Evolutionary conservation across 2,888 invertebrate genomes (phyloP), one percentile per base, ranked within the genome.

Genomic region (Scaeva pyrastri): DNA sequence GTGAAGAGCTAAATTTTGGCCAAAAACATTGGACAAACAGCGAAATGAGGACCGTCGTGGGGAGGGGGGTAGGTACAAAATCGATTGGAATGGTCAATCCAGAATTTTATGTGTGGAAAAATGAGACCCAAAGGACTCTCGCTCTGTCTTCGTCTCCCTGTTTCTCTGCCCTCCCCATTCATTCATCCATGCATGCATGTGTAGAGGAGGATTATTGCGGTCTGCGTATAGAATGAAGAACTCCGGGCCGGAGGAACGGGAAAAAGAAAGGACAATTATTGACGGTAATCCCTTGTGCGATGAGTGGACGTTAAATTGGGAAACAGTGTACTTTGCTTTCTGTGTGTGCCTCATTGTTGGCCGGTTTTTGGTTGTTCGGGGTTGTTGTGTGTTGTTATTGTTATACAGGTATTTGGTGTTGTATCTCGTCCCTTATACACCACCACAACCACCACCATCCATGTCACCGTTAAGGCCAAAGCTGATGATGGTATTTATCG

Each of bases 261-360:
- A 7, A 45, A n/a, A 64, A 23, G 19, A 52, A 68, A 48, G 72
- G 64, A 78, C 86, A 86, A 86, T 86, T 86, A 86, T 86, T 82
- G 86, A 86, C 82, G 74, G 64, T 86, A 86, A 86, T 86, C 86
- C 86, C 86, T 41, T 78, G 86, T 86, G 86, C 82, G 82, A 82
- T 86, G 86, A 86, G 82, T 86, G 82, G 86, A 86, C 86, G 86
- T 74, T 82, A 82, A 86, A 86, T 86, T 82, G 77, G 86, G 77
- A 82, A 86, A 86, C 86, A 77, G 86, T 86, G 81, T 81, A 81
- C 81, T 73, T 77, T 81, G 76, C 81, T 73, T 77, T 85, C 23
- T 19, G 23, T 31, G 19, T 76, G 43, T 68, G 62, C 50, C 45
- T 74, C 64, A 76, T 81, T 84, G 80, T 81, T 85, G 84, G 50